Conservation (phyloP, 2,113 vertebrate genomes). For the Rhynchomys soricoides region DNA sequence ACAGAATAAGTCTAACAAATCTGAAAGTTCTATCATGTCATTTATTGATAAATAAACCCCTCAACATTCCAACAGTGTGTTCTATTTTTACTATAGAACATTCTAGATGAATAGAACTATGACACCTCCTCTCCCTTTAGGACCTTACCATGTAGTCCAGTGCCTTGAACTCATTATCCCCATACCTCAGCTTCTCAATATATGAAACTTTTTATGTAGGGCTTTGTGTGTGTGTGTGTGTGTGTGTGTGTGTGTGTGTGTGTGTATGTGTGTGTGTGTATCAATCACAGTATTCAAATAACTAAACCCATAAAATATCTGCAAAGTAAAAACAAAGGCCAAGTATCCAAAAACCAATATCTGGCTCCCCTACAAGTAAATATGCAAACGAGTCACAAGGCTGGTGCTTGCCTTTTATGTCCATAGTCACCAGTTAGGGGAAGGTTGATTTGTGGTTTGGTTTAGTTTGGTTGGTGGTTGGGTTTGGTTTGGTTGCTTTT, state of each 20-base stretch:
- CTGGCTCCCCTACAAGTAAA: conserved; percentile 69
- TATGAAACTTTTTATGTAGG: not conserved
- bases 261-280: too few relatives aligned
- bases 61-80: not conserved
- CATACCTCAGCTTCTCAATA: not conserved
- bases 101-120: not conserved
- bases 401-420: conserved; percentile 58
- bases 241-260: too few relatives aligned
- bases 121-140: not conserved
- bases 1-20: not conserved
- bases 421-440: conserved; percentile 9
- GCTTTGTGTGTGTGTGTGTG: not conserved
- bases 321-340: conserved; percentile 68
- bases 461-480: not conserved
- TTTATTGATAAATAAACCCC: not conserved
- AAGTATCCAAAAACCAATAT: conserved; percentile 62
- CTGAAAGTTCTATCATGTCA: not conserved
- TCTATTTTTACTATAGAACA: not conserved
- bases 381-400: conserved; percentile 74
- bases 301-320: conserved; percentile 70
- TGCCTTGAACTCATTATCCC: not conserved
- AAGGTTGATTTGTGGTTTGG: not conserved
- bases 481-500: too few relatives aligned
- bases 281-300: conserved; percentile 45
- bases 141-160: not conserved